Evolutionary conservation across 2,888 invertebrate genomes (phyloP), one percentile per base, ranked within the genome.

Genomic region (Melieria crassipennis): DNA sequence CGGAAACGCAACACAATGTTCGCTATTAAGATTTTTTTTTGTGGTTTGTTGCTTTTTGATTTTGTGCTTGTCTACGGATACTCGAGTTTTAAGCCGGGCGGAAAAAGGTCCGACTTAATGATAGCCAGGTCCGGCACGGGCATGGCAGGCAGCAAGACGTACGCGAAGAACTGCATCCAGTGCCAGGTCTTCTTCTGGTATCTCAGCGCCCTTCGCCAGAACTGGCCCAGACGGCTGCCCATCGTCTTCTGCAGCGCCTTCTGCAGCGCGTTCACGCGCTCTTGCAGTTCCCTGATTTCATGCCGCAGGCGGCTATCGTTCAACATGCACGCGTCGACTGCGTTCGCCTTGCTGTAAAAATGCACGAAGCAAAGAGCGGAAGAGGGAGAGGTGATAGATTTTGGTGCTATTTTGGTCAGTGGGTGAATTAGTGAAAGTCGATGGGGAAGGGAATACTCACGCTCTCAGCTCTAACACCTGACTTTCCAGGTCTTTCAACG

Each of bases 121-220:
- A 30, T 2, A 30, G 30, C 30, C 30, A 30, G 30, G 30, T 30
- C 30, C 3, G 79, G 77, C 7, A 73, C 69, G 3, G 81, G 81
- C 11, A 75, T 64, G 0, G 79, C 80, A n/a, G 81, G 81, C 57
- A 81, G 71, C 58, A 81, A 58, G 13, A 76, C 79, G 52, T 70
- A 79, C 5, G 73, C 60, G 5, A 77, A 65, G 6, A 76, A 43
- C 58, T 80, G 79, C 5, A 74, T 55, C 58, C 73, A 50, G 9
- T 72, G 62, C 45, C 78, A 52, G 1, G 77, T 72, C 42, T 60
- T 73, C 4, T 48, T 60, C 58, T 76, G 74, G 3, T 75, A 75
- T 30, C 64, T 11, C 7, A 70, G 13, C 16, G 74, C 67, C 2
- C 74, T 69, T 5, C 56, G n/a, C 76, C 75, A 78, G 55, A 65